Percentiles rank a stretch among this genome's conserved stretches.
Evolutionary conservation across 2,113 vertebrate genomes (phyloP).

Genomic region (Thunnus thynnus): DNA sequence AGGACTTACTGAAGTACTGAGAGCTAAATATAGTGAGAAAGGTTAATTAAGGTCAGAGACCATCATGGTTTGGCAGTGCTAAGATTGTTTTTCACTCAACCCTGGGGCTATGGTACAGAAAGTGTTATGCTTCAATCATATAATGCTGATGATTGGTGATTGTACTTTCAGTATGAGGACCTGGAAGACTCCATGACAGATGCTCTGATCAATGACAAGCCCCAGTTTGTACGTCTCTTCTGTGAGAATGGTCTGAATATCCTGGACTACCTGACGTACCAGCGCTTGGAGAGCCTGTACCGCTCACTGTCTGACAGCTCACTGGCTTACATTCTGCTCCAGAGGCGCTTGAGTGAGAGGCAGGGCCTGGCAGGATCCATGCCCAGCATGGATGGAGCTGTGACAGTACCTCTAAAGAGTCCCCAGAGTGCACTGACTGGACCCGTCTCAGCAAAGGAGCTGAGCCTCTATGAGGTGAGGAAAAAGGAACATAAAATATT

Average conservation of each 20-base stretch:
- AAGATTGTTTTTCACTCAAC: too few species aligned
- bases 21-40: too few species aligned
- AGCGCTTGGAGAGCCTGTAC: conserved; percentile 86
- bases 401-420: background rate
- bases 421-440: background rate
- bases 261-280: conserved; percentile 86
- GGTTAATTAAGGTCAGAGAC: too few species aligned
- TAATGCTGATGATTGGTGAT: background rate
- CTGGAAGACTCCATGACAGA: conserved; percentile 89
- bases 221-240: conserved; percentile 90
- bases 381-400: background rate
- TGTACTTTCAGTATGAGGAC: conserved; percentile 78
- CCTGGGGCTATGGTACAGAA: too few species aligned
- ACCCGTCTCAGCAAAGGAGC: conserved; percentile 27
- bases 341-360: conserved; percentile 71
- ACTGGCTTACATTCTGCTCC: conserved; percentile 81
- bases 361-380: conserved; percentile 14
- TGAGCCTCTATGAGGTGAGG: conserved; percentile 82
- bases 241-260: conserved; percentile 89
- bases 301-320: conserved; percentile 77
- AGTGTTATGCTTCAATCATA: too few species aligned
- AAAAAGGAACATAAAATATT: too few species aligned
- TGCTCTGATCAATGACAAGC: conserved; percentile 89
- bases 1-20: too few species aligned
- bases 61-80: too few species aligned